Base-by-base conservation (phyloP, 2,888 invertebrate genomes). In the Drosophila eohydei region DNA sequence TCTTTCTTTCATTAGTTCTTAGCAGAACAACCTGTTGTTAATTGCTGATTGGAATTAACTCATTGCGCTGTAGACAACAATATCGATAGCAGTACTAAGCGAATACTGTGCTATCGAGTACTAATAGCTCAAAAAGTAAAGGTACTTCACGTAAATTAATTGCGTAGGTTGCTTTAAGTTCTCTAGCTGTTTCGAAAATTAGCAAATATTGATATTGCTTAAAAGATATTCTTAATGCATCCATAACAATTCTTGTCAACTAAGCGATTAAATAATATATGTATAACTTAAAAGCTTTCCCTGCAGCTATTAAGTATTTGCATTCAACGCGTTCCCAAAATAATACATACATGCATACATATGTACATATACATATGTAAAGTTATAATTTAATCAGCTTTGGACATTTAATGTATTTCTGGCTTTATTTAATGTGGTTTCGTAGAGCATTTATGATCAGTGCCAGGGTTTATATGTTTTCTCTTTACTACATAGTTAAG, bases 21-120 rank as follows among this genome's bases (percentile, higher is more conserved):
- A 50, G 7, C n/a, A 48, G 28, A 34, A 34, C 26, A 30, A 48
- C 58, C 48, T 58, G 58, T 54, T 54, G 28, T 36, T 11, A 32
- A 50, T 21, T 6, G 21, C 12, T 32, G 32, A 52, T 26, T 38
- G 26, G 14, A 51, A 38, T 36, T 26, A 34, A 1, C 34, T 26
- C 5, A 36, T 28, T 38, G 28, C 12, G 50, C 38, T 28, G 26
- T 9, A 12, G 9, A 40, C 32, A 38, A 40, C 4, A 28, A 30
- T 57, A 65, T 70, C 78, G 76, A 74, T 74, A 63, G 14, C 9
- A 21, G 21, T 21, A 21, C n/a, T 63, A 21, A n/a, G 8, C 74
- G 44, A 74, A 34, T 52, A 21, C 11, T 21, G 12, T 16, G 21
- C 12, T 44, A 46, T 55, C 76, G 76, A 78, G 54, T 48, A 43